phyloP scores from a whole-genome alignment of 1,140 invertebrate species.

The Homarus americanus region DNA sequence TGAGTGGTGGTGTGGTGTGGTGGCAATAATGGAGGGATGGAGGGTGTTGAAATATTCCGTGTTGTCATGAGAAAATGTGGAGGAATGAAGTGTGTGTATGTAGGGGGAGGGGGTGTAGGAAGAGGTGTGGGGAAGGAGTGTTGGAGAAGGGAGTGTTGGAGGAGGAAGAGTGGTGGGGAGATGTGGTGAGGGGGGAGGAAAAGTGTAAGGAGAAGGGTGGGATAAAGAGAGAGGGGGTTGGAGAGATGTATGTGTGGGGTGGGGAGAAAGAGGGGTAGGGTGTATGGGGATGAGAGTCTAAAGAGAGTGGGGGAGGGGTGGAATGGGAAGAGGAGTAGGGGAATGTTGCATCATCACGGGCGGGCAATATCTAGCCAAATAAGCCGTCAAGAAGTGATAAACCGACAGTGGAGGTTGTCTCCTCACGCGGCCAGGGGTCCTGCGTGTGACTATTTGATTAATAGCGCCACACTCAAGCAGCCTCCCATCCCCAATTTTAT shows the following conservation, averaged over 20 bases:
- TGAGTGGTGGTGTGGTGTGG: too few species aligned
- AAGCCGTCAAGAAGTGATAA: conserved; percentile 46
- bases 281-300: too few species aligned
- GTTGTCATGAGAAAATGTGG: too few species aligned
- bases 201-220: background rate
- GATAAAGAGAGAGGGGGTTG: background rate
- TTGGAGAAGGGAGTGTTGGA: background rate
- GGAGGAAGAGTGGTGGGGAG: background rate
- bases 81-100: background rate
- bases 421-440: background rate
- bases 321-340: background rate
- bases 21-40: too few species aligned
- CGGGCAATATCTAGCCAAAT: conserved; percentile 17
- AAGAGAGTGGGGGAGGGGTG: background rate
- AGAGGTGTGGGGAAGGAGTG: background rate
- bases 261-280: background rate
- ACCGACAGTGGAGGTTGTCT: conserved; percentile 2
- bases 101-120: background rate
- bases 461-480: conserved; percentile 28
- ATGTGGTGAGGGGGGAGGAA: too few species aligned
- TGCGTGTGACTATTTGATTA: conserved; percentile 52
- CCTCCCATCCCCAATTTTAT: conserved; percentile 49
- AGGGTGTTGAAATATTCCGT: too few species aligned
- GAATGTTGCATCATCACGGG: conserved; percentile 26
- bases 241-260: background rate